phyloP scores from a whole-genome alignment of 2,113 vertebrate genomes.

The Petrocephalus microphthalmus region DNA sequence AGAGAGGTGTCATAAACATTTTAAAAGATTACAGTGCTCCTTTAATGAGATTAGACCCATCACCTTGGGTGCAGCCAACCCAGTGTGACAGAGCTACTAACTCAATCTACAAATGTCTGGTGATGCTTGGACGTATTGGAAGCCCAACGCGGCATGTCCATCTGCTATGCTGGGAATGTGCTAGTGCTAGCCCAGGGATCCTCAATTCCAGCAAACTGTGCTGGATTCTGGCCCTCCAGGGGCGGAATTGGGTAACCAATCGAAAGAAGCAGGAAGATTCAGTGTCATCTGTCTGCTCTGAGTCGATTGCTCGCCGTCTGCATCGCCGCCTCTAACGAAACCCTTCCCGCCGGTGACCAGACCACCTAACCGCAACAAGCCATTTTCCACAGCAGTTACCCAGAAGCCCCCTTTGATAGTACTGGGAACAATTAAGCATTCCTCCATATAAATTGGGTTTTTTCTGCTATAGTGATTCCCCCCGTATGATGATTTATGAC shows the following conservation, averaged over 20 bases:
- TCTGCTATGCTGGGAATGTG: background rate
- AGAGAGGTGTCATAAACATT: background rate
- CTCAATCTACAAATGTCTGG: too few species aligned
- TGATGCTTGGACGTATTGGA: background rate
- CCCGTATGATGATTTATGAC: background rate
- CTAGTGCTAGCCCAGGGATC: background rate
- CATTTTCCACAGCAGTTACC: background rate
- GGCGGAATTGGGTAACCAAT: background rate
- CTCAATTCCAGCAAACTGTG: background rate
- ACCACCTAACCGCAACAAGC: background rate
- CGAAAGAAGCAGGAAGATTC: background rate
- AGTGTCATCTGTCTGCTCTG: background rate
- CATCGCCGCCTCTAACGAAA: background rate
- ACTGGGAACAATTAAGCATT: background rate
- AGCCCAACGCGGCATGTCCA: background rate
- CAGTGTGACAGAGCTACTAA: background rate
- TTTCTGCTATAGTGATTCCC: background rate
- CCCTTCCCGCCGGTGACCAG: background rate
- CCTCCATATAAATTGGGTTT: background rate
- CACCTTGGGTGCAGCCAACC: background rate
- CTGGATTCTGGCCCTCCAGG: background rate
- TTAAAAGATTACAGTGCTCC: background rate
- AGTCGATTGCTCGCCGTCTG: background rate
- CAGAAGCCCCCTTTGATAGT: background rate
- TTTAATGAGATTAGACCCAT: background rate